These are phyloP conservation scores for Garrulus glandarius DNA, from an alignment of 2,797 vertebrate species.

Conservation along the genomic window DNA sequence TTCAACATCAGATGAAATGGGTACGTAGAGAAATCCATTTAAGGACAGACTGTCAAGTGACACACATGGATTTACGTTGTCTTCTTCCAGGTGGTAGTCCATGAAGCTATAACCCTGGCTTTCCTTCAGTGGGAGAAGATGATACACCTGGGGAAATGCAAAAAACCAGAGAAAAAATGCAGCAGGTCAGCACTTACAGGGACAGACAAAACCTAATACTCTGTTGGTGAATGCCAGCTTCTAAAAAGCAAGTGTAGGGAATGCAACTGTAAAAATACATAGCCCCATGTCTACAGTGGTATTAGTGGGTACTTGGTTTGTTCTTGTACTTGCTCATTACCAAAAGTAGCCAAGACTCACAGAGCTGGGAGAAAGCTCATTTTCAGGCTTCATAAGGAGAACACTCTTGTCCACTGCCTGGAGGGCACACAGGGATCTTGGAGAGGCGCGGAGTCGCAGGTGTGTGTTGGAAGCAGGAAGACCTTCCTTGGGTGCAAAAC, in stretches of 20 bases:
- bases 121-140: conserved; percentile 64
- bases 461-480: conserved; percentile 74
- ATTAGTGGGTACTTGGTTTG: not conserved
- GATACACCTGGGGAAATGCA: conserved; percentile 61
- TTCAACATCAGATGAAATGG: conserved; percentile 24
- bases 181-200: not conserved
- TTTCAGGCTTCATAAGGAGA: conserved; percentile 78
- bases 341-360: conserved; percentile 67
- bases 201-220: not conserved
- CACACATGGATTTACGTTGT: conserved; percentile 20
- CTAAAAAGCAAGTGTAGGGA: not conserved
- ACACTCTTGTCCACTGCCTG: conserved; percentile 87
- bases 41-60: conserved; percentile 32
- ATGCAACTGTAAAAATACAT: not conserved
- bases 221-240: not conserved
- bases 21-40: conserved; percentile 43
- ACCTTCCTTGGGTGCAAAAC: conserved; percentile 72
- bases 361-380: conserved; percentile 72
- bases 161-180: not conserved
- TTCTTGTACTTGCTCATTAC: not conserved
- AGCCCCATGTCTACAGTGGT: not conserved
- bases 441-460: conserved; percentile 75
- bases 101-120: conserved; percentile 3
- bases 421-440: conserved; percentile 85
- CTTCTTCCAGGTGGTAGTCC: not conserved